Percentiles rank a stretch among this genome's conserved stretches.
Conservation (phyloP, 2,113 vertebrate species). For the Campylomormyrus tamandua region DNA sequence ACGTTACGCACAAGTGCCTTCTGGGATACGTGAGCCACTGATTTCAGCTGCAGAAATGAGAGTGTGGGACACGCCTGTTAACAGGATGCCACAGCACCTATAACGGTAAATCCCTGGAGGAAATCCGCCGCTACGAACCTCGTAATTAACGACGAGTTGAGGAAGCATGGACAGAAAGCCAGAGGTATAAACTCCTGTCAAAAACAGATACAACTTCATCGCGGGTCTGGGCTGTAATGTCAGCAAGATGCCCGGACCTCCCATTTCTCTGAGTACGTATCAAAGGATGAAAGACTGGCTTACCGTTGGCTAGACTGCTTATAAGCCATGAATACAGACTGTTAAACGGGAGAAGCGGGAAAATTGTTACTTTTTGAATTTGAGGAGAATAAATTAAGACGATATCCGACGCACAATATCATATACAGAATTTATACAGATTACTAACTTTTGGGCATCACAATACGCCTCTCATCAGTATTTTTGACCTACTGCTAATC, state of each 20-base stretch:
- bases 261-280: neutral
- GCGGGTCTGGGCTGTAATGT: neutral
- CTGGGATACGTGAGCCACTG: slow-evolving; percentile 94
- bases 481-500: too few relatives aligned
- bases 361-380: neutral
- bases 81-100: neutral
- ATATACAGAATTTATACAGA: neutral
- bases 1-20: slow-evolving; percentile 98
- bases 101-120: neutral
- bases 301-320: slow-evolving; percentile 94
- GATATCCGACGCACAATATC: neutral
- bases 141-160: slow-evolving; percentile 95
- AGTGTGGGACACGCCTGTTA: slow-evolving; percentile 28
- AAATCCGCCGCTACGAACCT: slow-evolving; percentile 63
- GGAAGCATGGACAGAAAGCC: slow-evolving; percentile 98
- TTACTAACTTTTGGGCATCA: too few relatives aligned
- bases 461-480: too few relatives aligned
- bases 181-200: slow-evolving; percentile 86
- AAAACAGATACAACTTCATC: neutral
- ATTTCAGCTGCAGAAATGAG: slow-evolving; percentile 76
- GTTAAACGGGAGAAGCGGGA: slow-evolving; percentile 25
- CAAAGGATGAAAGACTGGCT: slow-evolving; percentile 29
- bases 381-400: neutral
- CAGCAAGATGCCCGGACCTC: neutral
- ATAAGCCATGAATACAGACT: slow-evolving; percentile 98